Evolutionary conservation across 2,888 invertebrate species (phyloP).

Genomic region (Eupithecia tripunctaria): DNA sequence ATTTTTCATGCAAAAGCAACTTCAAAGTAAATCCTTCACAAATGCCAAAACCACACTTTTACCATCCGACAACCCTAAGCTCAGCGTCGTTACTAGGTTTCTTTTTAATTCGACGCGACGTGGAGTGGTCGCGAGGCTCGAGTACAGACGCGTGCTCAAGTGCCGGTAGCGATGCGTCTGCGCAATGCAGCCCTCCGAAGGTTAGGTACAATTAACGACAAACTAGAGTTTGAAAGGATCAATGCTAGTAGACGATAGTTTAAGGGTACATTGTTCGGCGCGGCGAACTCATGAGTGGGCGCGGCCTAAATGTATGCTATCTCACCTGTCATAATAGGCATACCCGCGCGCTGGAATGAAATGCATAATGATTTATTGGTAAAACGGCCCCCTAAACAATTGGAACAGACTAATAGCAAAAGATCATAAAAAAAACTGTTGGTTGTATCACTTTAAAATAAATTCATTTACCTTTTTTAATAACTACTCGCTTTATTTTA

Average conservation of each 20-base stretch:
- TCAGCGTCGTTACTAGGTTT: slow-evolving; percentile 64
- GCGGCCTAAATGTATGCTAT: too few species aligned
- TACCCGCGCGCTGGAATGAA: too few species aligned
- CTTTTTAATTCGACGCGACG: slow-evolving; percentile 82
- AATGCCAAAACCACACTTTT: neutral
- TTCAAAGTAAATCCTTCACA: neutral
- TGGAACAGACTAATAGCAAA: too few species aligned
- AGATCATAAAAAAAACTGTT: too few species aligned
- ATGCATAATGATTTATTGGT: too few species aligned
- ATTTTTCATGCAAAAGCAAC: neutral
- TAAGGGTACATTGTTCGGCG: too few species aligned
- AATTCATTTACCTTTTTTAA: too few species aligned
- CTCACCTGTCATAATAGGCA: too few species aligned
- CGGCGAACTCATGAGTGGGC: too few species aligned
- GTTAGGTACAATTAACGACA: slow-evolving; percentile 73
- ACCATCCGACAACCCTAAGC: slow-evolving; percentile 22
- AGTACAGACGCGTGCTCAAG: slow-evolving; percentile 82
- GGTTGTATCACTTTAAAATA: too few species aligned
- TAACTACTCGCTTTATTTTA: too few species aligned
- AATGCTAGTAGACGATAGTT: neutral
- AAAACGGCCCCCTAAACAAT: too few species aligned
- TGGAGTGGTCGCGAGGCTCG: slow-evolving; percentile 75
- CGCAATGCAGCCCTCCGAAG: slow-evolving; percentile 63
- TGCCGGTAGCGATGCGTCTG: slow-evolving; percentile 71
- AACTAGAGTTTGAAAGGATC: slow-evolving; percentile 4